Conservation (phyloP, 2,797 vertebrate species). For the Chloroceryle amazona region DNA sequence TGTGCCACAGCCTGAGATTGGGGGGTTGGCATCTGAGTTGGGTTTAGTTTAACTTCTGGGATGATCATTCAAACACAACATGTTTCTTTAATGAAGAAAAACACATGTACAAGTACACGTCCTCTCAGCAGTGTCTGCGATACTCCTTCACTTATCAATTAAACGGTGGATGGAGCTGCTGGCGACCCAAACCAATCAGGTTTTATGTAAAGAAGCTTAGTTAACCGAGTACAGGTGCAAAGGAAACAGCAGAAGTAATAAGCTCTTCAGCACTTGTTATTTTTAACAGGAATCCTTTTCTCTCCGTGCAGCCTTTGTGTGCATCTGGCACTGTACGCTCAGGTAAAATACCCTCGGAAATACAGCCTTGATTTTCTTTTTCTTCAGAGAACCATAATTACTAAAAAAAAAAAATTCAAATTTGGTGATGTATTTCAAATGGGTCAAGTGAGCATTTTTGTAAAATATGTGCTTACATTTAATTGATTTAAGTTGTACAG, state of each 20-base stretch:
- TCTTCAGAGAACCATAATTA: slow-evolving; percentile 45
- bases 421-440: slow-evolving; percentile 46
- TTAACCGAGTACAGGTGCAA: not conserved
- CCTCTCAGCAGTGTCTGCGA: not conserved
- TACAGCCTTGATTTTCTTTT: slow-evolving; percentile 36
- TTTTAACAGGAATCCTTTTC: slow-evolving; percentile 47
- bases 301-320: slow-evolving; percentile 29
- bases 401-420: not conserved
- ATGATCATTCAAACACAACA: not conserved
- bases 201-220: not conserved
- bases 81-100: not conserved
- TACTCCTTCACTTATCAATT: not conserved
- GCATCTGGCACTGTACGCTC: not conserved
- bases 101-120: not conserved
- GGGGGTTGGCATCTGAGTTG: not conserved
- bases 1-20: not conserved
- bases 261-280: slow-evolving; percentile 37
- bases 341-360: slow-evolving; percentile 44
- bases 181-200: not conserved
- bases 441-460: slow-evolving; percentile 56
- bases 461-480: slow-evolving; percentile 49
- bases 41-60: not conserved
- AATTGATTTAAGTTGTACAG: slow-evolving; percentile 68
- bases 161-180: not conserved
- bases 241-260: slow-evolving; percentile 32